Evolutionary conservation across 2,888 invertebrate species (phyloP).

Genomic region (Plagodis pulveraria): DNA sequence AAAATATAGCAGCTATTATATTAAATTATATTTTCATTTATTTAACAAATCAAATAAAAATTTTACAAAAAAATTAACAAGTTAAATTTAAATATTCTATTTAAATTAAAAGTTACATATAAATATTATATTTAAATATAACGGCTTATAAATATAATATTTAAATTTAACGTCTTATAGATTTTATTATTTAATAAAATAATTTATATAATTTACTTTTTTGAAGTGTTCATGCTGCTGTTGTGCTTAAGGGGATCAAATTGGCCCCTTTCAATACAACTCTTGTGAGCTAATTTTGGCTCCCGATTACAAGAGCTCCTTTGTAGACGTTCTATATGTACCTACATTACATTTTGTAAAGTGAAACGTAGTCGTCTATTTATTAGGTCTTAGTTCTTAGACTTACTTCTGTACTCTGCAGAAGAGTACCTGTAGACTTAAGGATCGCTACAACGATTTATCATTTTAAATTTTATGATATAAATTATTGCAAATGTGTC

Average conservation of each 20-base stretch:
- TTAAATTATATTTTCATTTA: no score
- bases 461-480: conserved; percentile 57
- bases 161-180: no score
- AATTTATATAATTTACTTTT: background rate
- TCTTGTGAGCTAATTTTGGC: conserved; percentile 1
- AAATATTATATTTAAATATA: no score
- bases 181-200: no score
- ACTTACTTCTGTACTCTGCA: conserved; percentile 42
- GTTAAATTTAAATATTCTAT: no score
- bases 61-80: no score
- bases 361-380: conserved; percentile 56
- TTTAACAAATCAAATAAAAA: no score
- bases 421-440: conserved; percentile 52
- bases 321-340: conserved; percentile 38
- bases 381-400: conserved; percentile 47
- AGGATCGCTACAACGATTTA: conserved; percentile 75
- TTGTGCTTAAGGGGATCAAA: conserved; percentile 3
- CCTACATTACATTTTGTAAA: conserved; percentile 63
- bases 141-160: no score
- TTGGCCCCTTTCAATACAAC: conserved; percentile 1
- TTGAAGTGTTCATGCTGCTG: conserved; percentile 18
- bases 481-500: conserved; percentile 43
- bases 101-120: no score
- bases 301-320: conserved; percentile 3
- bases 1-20: no score